Percentiles rank a stretch among this genome's conserved stretches.
Evolutionary conservation across 2,113 vertebrate genomes (phyloP).

Genomic region (Syngnathus floridae): DNA sequence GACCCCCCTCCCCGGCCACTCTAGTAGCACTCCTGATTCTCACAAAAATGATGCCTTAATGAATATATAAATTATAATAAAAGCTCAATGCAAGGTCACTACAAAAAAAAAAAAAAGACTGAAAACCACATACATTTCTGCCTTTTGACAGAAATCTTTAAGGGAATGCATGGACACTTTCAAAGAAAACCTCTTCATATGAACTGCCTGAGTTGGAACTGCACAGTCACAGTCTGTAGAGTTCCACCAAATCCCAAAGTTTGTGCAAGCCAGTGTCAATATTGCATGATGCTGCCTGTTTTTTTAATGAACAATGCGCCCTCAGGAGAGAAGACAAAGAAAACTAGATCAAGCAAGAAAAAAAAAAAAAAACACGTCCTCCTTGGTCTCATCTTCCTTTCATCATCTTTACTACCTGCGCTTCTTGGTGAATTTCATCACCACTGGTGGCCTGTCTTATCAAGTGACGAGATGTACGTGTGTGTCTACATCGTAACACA

Average conservation of each 20-base stretch:
- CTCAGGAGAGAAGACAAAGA: conserved; percentile 25
- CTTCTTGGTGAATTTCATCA: conserved; percentile 33
- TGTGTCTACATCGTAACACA: conserved; percentile 8
- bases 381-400: neutral
- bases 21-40: too few relatives aligned
- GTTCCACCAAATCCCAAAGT: conserved; percentile 6
- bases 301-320: conserved; percentile 43
- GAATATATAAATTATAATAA: too few relatives aligned
- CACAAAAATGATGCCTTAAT: too few relatives aligned
- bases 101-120: too few relatives aligned
- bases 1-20: too few relatives aligned
- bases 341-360: conserved; percentile 31
- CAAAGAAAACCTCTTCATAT: neutral
- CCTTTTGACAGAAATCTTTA: too few relatives aligned
- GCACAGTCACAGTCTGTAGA: neutral
- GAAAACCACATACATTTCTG: neutral
- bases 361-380: conserved; percentile 26
- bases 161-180: neutral
- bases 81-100: too few relatives aligned
- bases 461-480: conserved; percentile 19
- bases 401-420: conserved; percentile 28
- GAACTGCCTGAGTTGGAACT: neutral
- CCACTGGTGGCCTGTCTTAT: conserved; percentile 32
- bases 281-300: conserved; percentile 25
- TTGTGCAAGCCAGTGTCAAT: conserved; percentile 24